Base-by-base conservation (phyloP, 1,140 invertebrate genomes). In the Megalopta genalis region DNA sequence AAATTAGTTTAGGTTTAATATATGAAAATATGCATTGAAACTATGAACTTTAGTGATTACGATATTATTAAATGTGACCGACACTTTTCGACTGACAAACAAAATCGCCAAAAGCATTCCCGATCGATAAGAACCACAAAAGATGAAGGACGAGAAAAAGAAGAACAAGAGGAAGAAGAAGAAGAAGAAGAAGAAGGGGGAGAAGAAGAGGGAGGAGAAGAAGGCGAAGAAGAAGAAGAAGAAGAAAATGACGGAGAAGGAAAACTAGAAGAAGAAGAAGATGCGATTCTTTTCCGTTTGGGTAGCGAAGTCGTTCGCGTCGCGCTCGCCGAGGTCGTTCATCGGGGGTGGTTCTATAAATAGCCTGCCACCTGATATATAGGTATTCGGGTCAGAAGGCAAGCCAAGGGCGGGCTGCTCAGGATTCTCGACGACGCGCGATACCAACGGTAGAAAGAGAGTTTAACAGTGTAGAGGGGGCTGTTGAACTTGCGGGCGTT, bases 321-420 rank as follows among this genome's bases (percentile, higher is more conserved):
- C 68, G 79, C 70, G 77, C 60, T 75, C 25, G 74, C 68, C 66
- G 81, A 69, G 88, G 88, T 90, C 88, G 86, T 90, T 88, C 79
- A 82, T 87, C 80, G 86, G 84, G 86, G 90, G 86, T 89, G 86
- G 82, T 88, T 90, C 87, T 91, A 91, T 88, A 88, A 90, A 91
- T 91, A 91, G 81, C 83, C 59, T 60, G 63, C 66, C 81, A 63
- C 66, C 77, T 80, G 84, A 63, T 90, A 87, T 85, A 90, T 91
- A 88, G 85, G 88, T 86, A 91, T 90, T 89, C 82, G 85, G 88
- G 90, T 91, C 88, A 82, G 75, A 88, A 85, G 86, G 74, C 68
- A 77, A 90, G 84, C 85, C 90, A 91, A 91, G 90, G 90, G 86
- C 90, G 87, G 81, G 57, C 63, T 72, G 71, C 60, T 77, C 46